A percentile compares a stretch with the other conserved stretches of the same genome.
Conservation (phyloP, 2,113 vertebrate genomes). For the Redunca redunca region DNA sequence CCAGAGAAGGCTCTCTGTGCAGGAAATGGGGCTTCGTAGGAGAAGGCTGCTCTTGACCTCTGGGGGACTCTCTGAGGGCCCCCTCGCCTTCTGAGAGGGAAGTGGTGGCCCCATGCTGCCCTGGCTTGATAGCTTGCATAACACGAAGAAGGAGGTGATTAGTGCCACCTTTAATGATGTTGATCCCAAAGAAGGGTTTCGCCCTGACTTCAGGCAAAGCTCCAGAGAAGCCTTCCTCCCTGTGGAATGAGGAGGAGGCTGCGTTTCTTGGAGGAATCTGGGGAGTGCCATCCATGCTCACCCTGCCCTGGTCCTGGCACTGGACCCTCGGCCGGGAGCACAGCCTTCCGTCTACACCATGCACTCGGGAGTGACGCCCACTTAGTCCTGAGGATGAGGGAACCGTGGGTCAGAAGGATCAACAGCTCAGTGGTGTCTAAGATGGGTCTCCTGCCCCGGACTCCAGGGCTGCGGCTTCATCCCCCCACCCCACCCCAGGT, state of each 20-base stretch:
- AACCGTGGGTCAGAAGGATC: rapidly evolving
- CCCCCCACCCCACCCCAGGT: rapidly evolving
- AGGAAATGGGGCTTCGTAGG: rapidly evolving
- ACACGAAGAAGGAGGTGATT: rapidly evolving
- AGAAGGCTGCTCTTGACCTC: too few relatives aligned
- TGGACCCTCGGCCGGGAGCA: rapidly evolving
- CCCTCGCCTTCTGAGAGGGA: background rate
- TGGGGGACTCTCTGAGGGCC: rapidly evolving
- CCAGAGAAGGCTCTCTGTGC: background rate
- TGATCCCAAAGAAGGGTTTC: rapidly evolving
- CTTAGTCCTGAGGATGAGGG: rapidly evolving
- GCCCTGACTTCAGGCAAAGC: rapidly evolving
- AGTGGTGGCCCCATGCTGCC: rapidly evolving
- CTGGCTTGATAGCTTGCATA: rapidly evolving
- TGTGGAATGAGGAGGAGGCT: rapidly evolving
- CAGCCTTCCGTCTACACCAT: rapidly evolving
- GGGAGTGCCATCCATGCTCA: rapidly evolving
- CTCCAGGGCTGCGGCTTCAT: rapidly evolving
- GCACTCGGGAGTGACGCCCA: rapidly evolving
- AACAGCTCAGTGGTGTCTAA: rapidly evolving
- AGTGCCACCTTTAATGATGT: rapidly evolving
- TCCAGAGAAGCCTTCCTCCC: background rate
- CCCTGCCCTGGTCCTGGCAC: rapidly evolving
- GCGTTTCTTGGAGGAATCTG: background rate
- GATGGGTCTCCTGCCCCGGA: rapidly evolving